Evolutionary conservation across 2,113 vertebrate species (phyloP).

Genomic region (Perognathus longimembris): DNA sequence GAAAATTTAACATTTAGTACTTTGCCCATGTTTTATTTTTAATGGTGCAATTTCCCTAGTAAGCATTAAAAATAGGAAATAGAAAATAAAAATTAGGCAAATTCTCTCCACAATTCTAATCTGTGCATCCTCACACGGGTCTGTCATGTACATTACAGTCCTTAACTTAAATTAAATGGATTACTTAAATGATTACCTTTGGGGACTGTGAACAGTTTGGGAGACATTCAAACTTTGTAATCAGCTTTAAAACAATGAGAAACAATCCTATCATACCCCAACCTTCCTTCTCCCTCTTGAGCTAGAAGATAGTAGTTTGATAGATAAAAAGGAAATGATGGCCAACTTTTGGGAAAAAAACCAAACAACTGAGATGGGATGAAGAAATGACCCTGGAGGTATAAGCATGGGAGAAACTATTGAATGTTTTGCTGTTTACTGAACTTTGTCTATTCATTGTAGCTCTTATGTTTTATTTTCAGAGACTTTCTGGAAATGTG

Average conservation of each 20-base stretch:
- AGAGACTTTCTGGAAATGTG: background rate
- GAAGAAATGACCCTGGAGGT: background rate
- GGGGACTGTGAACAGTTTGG: background rate
- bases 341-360: background rate
- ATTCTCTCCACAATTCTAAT: background rate
- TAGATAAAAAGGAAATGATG: conserved; percentile 62
- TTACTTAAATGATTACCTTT: background rate
- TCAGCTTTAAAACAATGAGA: conserved; percentile 13
- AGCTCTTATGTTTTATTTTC: conserved; percentile 43
- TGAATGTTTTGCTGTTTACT: background rate
- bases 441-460: background rate
- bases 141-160: background rate
- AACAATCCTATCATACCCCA: background rate
- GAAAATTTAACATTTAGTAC: conserved; percentile 54
- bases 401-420: background rate
- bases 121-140: background rate
- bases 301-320: background rate
- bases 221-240: background rate
- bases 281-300: background rate
- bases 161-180: background rate
- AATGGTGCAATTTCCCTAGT: background rate
- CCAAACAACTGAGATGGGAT: background rate
- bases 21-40: conserved; percentile 23
- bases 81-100: conserved; percentile 4
- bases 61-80: background rate